Evolutionary conservation across 2,113 vertebrate genomes (phyloP), one percentile per base, ranked within the genome.

Genomic region (Heteronetta atricapilla): DNA sequence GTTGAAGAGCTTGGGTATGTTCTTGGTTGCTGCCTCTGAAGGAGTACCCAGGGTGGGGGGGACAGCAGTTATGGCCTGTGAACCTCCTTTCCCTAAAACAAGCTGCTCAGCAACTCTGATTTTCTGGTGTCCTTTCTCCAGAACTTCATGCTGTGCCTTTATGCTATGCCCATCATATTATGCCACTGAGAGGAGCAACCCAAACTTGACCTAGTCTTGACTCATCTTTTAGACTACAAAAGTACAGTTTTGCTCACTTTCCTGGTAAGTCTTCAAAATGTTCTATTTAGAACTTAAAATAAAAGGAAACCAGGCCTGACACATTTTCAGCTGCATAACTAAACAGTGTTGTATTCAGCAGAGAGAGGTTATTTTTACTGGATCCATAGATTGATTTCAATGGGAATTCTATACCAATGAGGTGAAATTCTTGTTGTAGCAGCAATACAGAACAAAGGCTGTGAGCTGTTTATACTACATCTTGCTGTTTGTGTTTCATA

Each of bases 291-390:
- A 93, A 10, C 42, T 89, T 93, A 84, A 93, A 90, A 78, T 59
- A 92, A 83, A 81, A 84, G 28, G 31, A 55, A 89, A 82, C 85
- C 15, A 63, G 22, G 7, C 62, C 77, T 85, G 81, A 86, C 53
- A 60, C 11, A 69, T 59, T 91, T 95, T 91, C 69, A 94, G n/a
- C 28, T 1, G 0, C 36, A 14, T 50, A 95, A 77, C 67, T 85
- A 50, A 76, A 78, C 29, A 68, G 18, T 29, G 10, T 52, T 76
- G 40, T 77, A 77, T 85, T 94, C 82, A 93, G 63, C 36, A 86
- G 75, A 88, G 77, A 82, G 40, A 69, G 17, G 55, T 80, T 93
- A 86, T 93, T 95, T 95, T 87, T 94, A 40, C 82, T 80, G 87
- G 48, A 94, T 94, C 75, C 70, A 88, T 82, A 91, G 70, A 77